Conservation (phyloP, 2,888 invertebrate species). For the Drosophila siamana region DNA sequence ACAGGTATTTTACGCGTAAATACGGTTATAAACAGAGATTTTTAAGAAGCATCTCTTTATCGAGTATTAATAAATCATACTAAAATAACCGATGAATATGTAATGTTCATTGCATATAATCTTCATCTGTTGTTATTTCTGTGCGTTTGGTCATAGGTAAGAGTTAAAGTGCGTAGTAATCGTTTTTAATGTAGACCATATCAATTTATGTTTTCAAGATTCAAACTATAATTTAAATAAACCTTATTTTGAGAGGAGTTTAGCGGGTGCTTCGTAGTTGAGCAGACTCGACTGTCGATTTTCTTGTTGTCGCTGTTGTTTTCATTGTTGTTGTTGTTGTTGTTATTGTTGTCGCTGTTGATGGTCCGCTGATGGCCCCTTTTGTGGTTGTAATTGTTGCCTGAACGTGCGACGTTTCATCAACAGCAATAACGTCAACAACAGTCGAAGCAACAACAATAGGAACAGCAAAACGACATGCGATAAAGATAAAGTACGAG, state of each 20-base stretch:
- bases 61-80: too few species aligned
- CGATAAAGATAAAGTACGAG: slow-evolving; percentile 75
- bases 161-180: too few species aligned
- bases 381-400: slow-evolving; percentile 63
- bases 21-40: not conserved
- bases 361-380: slow-evolving; percentile 54
- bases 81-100: too few species aligned
- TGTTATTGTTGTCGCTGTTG: slow-evolving; percentile 24
- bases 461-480: slow-evolving; percentile 45
- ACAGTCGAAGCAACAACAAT: slow-evolving; percentile 27
- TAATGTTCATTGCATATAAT: too few species aligned
- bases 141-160: too few species aligned
- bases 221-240: too few species aligned
- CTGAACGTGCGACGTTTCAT: slow-evolving; percentile 65
- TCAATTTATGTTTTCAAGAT: too few species aligned
- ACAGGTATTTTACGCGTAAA: not conserved
- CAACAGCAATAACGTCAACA: slow-evolving; percentile 34
- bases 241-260: not conserved
- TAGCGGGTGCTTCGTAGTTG: not conserved
- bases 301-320: slow-evolving; percentile 4
- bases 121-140: too few species aligned
- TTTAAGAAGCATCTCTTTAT: not conserved
- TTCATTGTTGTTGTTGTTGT: not conserved
- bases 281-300: not conserved
- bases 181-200: too few species aligned